Conservation (phyloP, 2,888 invertebrate genomes). For the Macaria liturata region DNA sequence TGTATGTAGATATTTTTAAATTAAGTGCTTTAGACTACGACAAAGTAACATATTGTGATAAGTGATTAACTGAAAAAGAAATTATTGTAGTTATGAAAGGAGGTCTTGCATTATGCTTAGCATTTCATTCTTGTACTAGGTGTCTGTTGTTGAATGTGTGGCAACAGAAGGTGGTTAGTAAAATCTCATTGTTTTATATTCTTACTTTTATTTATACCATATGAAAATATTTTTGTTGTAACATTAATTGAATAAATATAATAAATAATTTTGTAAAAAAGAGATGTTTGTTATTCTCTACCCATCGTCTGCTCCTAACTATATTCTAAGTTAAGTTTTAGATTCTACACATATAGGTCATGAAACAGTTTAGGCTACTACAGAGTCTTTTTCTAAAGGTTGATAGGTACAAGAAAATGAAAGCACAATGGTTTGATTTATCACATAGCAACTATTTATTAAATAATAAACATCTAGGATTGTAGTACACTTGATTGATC, state of each 20-base stretch:
- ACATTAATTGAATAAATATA: conserved; percentile 21
- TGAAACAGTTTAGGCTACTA: too few species aligned
- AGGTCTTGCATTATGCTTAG: conserved; percentile 1
- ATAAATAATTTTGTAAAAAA: conserved; percentile 19
- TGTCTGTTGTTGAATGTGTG: background rate
- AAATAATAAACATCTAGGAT: conserved; percentile 62
- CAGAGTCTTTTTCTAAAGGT: too few species aligned
- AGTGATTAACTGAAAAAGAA: too few species aligned
- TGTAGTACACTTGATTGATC: conserved; percentile 39
- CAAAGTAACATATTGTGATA: conserved; percentile 4
- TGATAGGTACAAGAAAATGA: background rate
- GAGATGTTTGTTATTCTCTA: background rate
- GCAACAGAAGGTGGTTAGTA: conserved; percentile 5
- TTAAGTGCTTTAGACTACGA: background rate
- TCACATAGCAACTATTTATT: conserved; percentile 63
- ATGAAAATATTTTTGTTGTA: conserved; percentile 26
- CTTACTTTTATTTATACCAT: conserved; percentile 23
- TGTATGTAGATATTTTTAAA: too few species aligned
- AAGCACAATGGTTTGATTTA: conserved; percentile 19
- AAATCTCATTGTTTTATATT: conserved; percentile 31
- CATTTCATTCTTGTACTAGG: background rate
- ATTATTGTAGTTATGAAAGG: too few species aligned
- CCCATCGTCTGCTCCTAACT: too few species aligned
- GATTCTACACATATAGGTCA: too few species aligned
- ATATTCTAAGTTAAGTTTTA: too few species aligned